Evolutionary conservation across 2,113 vertebrate genomes (phyloP), one percentile per base, ranked within the genome.

Genomic region (Candoia aspera): DNA sequence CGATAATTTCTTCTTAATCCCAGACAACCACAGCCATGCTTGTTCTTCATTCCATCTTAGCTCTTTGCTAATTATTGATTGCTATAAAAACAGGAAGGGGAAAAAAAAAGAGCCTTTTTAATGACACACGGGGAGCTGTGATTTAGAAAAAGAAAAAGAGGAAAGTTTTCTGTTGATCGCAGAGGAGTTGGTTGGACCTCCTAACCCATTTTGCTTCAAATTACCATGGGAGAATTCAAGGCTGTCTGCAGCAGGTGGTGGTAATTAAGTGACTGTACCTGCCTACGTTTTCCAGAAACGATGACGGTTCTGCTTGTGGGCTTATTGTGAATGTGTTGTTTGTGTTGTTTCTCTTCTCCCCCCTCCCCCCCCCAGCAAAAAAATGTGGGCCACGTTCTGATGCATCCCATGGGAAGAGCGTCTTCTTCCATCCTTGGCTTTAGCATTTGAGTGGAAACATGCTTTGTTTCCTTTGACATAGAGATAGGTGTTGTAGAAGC

Each of bases 121-220:
- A 58, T 3, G 53, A 23, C 8, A 2, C 68, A 8, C 2, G n/a
- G 23, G 29, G 57, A 42, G 0, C 26, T 8, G 17, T 10, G 15
- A 2, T 29, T 13, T 9, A 8, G 10, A 60, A 13, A 49, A 62
- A 21, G 58, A 46, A 49, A 68, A 49, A 1, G 64, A 26, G 4
- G 12, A 12, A 55, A 46, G 9, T 29, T 94, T 95, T 95, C 94
- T 96, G 95, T 95, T 95, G 92, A 93, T 91, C 4, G 12, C 24
- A 88, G 93, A 87, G 94, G 93, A 92, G 86, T 86, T 57, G 85
- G 13, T 29, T 26, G 91, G 90, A 85, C 92, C 92, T 93, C 59
- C 0, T 37, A 90, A 87, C 94, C 60, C 90, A 68, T 79, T 73
- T 79, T 2, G 10, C 89, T 94, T 90, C 0, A 96, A 92, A 92